These are phyloP conservation scores for Thamnophis elegans DNA, from an alignment of 2,797 vertebrate species.

Conservation along the genomic window DNA sequence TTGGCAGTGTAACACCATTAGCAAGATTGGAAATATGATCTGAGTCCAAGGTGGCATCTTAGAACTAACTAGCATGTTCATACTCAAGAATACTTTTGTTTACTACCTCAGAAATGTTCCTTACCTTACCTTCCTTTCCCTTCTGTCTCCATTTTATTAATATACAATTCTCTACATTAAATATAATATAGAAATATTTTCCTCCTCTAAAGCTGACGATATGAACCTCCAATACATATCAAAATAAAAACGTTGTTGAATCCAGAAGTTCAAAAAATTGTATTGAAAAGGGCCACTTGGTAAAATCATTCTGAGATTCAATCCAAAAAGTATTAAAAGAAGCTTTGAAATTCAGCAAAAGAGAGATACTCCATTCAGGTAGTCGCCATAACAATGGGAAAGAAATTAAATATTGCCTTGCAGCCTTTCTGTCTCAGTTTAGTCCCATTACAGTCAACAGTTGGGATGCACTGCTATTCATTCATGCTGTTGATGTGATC, in stretches of 20 bases:
- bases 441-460: conserved; percentile 21
- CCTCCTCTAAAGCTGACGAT: background rate
- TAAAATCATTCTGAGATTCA: conserved; percentile 20
- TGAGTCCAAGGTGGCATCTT: background rate
- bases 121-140: background rate
- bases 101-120: background rate
- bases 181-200: background rate
- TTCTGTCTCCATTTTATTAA: background rate
- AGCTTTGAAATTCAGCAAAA: conserved; percentile 16
- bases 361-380: conserved; percentile 10
- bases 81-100: background rate
- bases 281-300: background rate
- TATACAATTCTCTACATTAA: background rate
- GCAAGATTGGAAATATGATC: background rate
- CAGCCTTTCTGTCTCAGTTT: conserved; percentile 15
- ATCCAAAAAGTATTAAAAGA: conserved; percentile 23
- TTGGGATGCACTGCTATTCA: conserved; percentile 19
- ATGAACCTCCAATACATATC: conserved; percentile 18
- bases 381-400: conserved; percentile 26
- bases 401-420: conserved; percentile 29
- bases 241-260: conserved; percentile 16
- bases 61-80: background rate
- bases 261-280: background rate
- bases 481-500: background rate
- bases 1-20: background rate